These are phyloP conservation scores for Trachythela sp. DNA, from an alignment of 64 coral and sea anemone genomes.

Conservation along the genomic window DNA sequence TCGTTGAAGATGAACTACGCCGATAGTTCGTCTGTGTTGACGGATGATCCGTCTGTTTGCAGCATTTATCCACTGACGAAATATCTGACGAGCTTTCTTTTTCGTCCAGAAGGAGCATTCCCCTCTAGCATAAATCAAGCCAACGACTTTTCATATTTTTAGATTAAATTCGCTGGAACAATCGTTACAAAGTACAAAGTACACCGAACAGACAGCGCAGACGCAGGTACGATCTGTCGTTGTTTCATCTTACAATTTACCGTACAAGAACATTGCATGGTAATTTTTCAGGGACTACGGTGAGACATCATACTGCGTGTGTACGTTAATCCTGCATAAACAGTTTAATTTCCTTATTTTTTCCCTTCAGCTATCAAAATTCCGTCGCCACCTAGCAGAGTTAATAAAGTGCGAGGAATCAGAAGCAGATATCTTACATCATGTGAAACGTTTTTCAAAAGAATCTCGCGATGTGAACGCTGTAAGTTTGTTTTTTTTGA, in stretches of 20 bases:
- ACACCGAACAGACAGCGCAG: constrained; percentile 75
- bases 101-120: too few relatives aligned
- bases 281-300: too few relatives aligned
- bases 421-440: constrained; percentile 40
- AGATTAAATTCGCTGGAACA: constrained; percentile 66
- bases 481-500: neutral
- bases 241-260: too few relatives aligned
- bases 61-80: too few relatives aligned
- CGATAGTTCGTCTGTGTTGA: too few relatives aligned
- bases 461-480: constrained; percentile 51
- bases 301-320: too few relatives aligned
- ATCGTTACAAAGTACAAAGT: constrained; percentile 70
- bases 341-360: neutral
- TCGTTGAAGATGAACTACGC: too few relatives aligned
- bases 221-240: constrained; percentile 46
- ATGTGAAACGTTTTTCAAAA: constrained; percentile 45
- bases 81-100: too few relatives aligned
- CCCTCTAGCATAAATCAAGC: too few relatives aligned
- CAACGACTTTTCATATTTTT: too few relatives aligned
- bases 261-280: too few relatives aligned
- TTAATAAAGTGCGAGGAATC: constrained; percentile 32
- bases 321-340: neutral
- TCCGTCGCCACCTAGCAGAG: constrained; percentile 56
- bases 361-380: constrained; percentile 45
- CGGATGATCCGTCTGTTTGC: too few relatives aligned